Conservation (phyloP, 2,888 invertebrate genomes). For the Andrena flavipes region DNA sequence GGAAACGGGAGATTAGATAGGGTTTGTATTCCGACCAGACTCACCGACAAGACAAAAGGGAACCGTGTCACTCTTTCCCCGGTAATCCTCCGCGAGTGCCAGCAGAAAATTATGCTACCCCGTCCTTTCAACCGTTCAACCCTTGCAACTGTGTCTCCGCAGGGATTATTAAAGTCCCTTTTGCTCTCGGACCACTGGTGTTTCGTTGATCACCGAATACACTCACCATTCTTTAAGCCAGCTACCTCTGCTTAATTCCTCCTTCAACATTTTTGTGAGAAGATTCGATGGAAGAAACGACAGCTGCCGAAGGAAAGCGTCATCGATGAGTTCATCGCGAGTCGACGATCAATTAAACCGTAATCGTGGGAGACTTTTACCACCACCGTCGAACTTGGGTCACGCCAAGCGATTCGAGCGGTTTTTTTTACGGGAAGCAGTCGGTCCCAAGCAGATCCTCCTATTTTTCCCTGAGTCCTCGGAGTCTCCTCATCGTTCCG, state of each 20-base stretch:
- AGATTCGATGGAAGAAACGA: too few species aligned
- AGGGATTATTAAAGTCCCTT: constrained; percentile 15
- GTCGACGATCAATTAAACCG: neutral
- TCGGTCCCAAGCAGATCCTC: constrained; percentile 1
- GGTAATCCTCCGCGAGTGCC: constrained; percentile 19
- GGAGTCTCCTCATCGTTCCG: constrained; percentile 6
- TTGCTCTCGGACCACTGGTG: neutral
- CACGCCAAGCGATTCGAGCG: constrained; percentile 24
- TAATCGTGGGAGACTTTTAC: neutral
- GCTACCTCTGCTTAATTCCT: too few species aligned
- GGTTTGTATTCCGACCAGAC: constrained; percentile 17
- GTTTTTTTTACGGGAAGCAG: constrained; percentile 20
- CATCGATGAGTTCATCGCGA: neutral
- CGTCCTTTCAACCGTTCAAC: neutral
- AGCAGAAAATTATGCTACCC: constrained; percentile 24
- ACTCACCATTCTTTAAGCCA: too few species aligned
- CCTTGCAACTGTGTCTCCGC: neutral
- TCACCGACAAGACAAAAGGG: constrained; percentile 12
- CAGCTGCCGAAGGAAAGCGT: neutral
- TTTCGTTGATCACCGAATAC: neutral
- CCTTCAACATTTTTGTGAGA: too few species aligned
- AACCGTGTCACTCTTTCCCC: constrained; percentile 29
- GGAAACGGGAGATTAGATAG: constrained; percentile 16
- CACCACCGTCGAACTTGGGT: neutral
- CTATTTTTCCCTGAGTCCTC: constrained; percentile 3